phyloP scores from a whole-genome alignment of 2,888 invertebrate species.

The Candidula unifasciata region DNA sequence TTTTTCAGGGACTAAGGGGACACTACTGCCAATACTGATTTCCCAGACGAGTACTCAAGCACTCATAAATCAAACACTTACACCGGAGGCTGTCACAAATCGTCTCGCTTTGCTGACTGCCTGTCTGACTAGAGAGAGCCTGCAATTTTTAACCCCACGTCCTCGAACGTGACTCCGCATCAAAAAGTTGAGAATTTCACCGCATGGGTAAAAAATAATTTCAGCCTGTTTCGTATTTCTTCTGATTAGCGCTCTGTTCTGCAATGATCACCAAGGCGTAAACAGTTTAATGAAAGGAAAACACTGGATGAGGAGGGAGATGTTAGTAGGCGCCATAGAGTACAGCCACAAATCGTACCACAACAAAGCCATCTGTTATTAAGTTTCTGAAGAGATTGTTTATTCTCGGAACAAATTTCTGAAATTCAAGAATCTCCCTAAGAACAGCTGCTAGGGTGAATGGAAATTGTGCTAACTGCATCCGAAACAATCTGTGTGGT shows the following conservation, averaged over 20 bases:
- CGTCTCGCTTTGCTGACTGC: not conserved
- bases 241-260: constrained; percentile 31
- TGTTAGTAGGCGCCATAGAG: not conserved
- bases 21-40: too few relatives aligned
- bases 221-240: constrained; percentile 19
- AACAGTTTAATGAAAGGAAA: constrained; percentile 43
- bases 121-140: not conserved
- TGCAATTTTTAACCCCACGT: not conserved
- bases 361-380: constrained; percentile 4
- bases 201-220: not conserved
- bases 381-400: not conserved
- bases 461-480: not conserved
- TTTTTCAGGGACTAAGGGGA: too few relatives aligned
- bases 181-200: not conserved
- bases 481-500: not conserved
- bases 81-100: not conserved
- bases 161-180: not conserved
- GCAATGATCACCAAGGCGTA: constrained; percentile 12
- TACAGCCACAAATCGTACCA: not conserved
- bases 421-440: not conserved
- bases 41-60: not conserved
- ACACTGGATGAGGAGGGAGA: not conserved
- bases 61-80: not conserved
- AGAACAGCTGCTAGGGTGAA: not conserved
- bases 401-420: constrained; percentile 1